phyloP scores from a whole-genome alignment of 2,113 vertebrate species.

The Pelobates fuscus region DNA sequence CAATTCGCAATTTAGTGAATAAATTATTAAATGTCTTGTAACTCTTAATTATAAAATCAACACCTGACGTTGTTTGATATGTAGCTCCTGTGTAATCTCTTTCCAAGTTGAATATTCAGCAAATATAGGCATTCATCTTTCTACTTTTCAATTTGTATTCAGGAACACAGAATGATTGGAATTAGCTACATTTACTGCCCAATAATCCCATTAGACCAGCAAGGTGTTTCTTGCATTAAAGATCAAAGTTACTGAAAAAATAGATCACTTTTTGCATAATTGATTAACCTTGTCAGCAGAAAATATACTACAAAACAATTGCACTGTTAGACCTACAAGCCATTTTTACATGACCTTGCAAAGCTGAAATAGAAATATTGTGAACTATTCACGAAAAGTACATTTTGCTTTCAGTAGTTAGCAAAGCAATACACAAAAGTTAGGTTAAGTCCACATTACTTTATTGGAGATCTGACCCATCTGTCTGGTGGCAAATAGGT shows the following conservation, averaged over 20 bases:
- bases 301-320: constrained; percentile 12
- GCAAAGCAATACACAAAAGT: too few relatives aligned
- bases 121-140: neutral
- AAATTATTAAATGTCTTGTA: neutral
- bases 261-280: constrained; percentile 25
- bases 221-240: constrained; percentile 35
- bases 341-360: constrained; percentile 27
- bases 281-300: constrained; percentile 37
- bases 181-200: constrained; percentile 15
- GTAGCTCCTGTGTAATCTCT: too few relatives aligned
- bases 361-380: neutral
- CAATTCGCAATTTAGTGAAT: too few relatives aligned
- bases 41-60: too few relatives aligned
- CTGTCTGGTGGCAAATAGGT: neutral
- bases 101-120: neutral
- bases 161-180: neutral
- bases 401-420: too few relatives aligned
- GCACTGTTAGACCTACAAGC: neutral
- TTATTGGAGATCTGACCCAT: too few relatives aligned
- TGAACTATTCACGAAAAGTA: too few relatives aligned
- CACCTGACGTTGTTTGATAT: too few relatives aligned
- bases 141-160: neutral
- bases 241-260: constrained; percentile 20
- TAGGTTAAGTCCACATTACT: too few relatives aligned
- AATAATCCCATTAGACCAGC: constrained; percentile 28